Evolutionary conservation across 2,797 vertebrate species (phyloP).

Genomic region (Periparus ater): DNA sequence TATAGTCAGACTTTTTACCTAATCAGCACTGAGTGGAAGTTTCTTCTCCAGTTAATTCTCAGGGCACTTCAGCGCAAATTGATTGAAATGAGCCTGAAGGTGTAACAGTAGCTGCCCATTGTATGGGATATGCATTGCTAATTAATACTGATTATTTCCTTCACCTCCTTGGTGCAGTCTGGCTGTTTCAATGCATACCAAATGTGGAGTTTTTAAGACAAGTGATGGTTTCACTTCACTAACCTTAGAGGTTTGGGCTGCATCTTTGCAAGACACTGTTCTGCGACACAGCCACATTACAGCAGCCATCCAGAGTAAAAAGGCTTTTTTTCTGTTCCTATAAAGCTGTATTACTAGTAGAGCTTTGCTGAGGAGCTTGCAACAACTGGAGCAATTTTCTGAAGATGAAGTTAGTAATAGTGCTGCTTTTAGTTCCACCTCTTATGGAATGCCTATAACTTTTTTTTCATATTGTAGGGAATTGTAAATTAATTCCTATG

Average conservation of each 20-base stretch:
- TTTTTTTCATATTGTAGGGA: slow-evolving; percentile 9
- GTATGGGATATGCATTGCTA: background rate
- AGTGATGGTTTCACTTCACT: background rate
- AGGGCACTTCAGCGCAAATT: background rate
- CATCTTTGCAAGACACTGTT: background rate
- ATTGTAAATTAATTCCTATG: slow-evolving; percentile 44
- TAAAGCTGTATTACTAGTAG: background rate
- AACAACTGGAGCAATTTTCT: slow-evolving; percentile 15
- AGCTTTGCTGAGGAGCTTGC: background rate
- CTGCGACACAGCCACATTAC: background rate
- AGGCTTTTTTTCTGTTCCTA: background rate
- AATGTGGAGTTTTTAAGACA: background rate
- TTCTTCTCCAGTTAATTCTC: background rate
- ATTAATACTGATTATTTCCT: background rate
- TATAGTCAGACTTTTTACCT: background rate
- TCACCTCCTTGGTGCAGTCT: background rate
- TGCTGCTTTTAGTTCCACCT: background rate
- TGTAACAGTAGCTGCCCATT: background rate
- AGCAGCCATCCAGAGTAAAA: background rate
- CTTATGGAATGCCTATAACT: background rate
- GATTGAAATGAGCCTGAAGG: background rate
- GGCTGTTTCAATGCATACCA: background rate
- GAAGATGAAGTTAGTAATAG: slow-evolving; percentile 17
- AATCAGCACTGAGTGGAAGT: background rate
- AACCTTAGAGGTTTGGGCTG: background rate